phyloP scores from a whole-genome alignment of 2,888 invertebrate species.

The Spatulosminthurus flaviceps region DNA sequence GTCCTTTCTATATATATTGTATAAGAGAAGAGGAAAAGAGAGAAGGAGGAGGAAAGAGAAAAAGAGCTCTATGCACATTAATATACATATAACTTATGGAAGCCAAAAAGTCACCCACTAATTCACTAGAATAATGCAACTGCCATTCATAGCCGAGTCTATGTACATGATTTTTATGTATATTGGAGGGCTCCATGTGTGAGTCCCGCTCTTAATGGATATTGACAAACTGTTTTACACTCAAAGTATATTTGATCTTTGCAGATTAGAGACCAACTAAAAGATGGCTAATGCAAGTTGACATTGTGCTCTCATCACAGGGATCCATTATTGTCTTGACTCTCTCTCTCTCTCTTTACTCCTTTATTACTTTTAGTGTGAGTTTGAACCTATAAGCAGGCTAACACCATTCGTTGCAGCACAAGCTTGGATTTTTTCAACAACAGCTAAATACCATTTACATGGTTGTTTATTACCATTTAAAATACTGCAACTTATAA shows the following conservation, averaged over 20 bases:
- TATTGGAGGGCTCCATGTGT: not conserved
- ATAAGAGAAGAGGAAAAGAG: too few species aligned
- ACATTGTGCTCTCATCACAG: slow-evolving; percentile 43
- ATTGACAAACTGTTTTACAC: slow-evolving; percentile 57
- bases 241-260: slow-evolving; percentile 53
- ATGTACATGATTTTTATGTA: too few species aligned
- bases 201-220: slow-evolving; percentile 49
- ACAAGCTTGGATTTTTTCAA: too few species aligned
- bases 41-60: not conserved
- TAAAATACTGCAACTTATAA: too few species aligned
- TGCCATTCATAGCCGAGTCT: not conserved
- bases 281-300: slow-evolving; percentile 52
- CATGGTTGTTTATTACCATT: too few species aligned
- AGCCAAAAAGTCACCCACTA: slow-evolving; percentile 20
- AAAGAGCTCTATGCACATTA: not conserved
- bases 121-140: slow-evolving; percentile 40
- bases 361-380: too few species aligned
- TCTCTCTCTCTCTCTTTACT: slow-evolving; percentile 1
- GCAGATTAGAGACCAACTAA: slow-evolving; percentile 49
- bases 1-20: slow-evolving; percentile 4
- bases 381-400: too few species aligned
- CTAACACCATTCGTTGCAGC: too few species aligned
- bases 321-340: not conserved
- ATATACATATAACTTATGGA: not conserved
- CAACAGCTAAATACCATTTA: too few species aligned